A percentile compares a stretch with the other conserved stretches of the same genome.
phyloP scores from a whole-genome alignment of 2,113 vertebrate species.

The Microtus richardsoni region DNA sequence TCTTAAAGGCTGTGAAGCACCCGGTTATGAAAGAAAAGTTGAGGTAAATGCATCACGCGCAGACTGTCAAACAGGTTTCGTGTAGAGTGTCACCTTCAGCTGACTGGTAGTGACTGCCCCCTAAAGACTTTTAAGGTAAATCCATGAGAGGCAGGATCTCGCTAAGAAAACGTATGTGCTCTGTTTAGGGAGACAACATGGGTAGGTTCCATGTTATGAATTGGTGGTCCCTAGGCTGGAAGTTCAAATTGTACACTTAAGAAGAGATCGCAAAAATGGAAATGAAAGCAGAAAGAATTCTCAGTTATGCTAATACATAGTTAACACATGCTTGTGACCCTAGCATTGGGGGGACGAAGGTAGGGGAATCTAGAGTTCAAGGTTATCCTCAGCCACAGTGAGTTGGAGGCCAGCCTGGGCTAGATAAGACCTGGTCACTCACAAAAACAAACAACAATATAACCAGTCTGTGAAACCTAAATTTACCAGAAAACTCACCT shows the following conservation, averaged over 20 bases:
- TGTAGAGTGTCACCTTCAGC: not conserved
- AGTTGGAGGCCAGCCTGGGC: not conserved
- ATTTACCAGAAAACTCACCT: constrained; percentile 53
- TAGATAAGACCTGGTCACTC: not conserved
- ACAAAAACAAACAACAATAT: too few relatives aligned
- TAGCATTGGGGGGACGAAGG: not conserved
- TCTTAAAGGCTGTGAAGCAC: not conserved
- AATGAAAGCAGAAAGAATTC: constrained; percentile 54
- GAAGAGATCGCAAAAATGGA: not conserved
- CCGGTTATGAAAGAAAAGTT: constrained; percentile 18
- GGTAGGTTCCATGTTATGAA: not conserved
- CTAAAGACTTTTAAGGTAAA: constrained; percentile 23
- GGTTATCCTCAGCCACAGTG: not conserved
- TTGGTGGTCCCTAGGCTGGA: not conserved
- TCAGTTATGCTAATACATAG: not conserved
- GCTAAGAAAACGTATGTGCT: not conserved
- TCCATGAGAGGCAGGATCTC: not conserved
- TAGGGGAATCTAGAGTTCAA: not conserved
- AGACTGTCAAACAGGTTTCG: constrained; percentile 13
- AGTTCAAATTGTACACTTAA: not conserved
- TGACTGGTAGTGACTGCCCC: not conserved
- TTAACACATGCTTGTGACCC: not conserved
- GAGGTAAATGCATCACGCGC: not conserved
- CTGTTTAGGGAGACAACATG: not conserved
- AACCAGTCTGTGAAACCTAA: not conserved